These are phyloP conservation scores for Aythya baeri DNA, from an alignment of 2,113 vertebrate species.

Conservation along the genomic window DNA sequence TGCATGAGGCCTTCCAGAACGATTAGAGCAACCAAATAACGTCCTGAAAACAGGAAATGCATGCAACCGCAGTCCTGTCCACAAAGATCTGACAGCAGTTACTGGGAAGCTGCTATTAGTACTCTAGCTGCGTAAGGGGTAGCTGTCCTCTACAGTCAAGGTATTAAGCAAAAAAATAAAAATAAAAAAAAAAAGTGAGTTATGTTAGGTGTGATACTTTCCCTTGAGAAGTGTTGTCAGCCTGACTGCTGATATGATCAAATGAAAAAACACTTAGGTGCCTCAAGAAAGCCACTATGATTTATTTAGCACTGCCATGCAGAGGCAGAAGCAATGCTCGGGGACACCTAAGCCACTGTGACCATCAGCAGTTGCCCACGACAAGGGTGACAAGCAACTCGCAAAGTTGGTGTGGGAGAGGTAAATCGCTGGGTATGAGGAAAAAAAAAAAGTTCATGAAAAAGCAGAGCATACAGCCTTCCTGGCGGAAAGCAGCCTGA, in stretches of 20 bases:
- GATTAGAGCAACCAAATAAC: not conserved
- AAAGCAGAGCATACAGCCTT: not conserved
- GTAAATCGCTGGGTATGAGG: accelerated
- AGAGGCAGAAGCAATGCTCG: not conserved
- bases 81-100: not conserved
- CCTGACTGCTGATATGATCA: not conserved
- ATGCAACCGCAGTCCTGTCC: not conserved
- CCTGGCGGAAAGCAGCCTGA: not conserved
- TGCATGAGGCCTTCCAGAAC: slow-evolving; percentile 5
- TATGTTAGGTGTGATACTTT: not conserved
- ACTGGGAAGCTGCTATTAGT: not conserved
- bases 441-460: not conserved
- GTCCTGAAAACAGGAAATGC: not conserved
- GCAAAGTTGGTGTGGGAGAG: accelerated
- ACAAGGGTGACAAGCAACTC: not conserved
- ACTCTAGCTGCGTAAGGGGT: not conserved
- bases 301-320: not conserved
- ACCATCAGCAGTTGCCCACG: not conserved
- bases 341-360: not conserved
- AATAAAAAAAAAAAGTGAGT: not conserved
- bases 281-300: not conserved
- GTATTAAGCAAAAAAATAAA: not conserved
- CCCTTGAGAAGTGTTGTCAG: not conserved
- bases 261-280: not conserved
- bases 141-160: not conserved